Conservation (phyloP, 2,888 invertebrate species). For the Junonia oenone region DNA sequence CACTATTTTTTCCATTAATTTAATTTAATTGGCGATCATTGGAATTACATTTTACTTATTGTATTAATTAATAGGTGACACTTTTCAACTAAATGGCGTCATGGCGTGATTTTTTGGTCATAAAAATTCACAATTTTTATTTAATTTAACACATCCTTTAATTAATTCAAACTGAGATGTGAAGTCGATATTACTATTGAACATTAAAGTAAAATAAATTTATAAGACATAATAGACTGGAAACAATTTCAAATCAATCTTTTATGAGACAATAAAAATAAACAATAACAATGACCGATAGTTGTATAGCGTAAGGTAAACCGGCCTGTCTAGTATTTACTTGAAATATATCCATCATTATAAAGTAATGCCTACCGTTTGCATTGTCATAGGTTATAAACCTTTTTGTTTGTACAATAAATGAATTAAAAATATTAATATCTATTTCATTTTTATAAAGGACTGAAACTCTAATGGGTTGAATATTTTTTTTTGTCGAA, state of each 20-base stretch:
- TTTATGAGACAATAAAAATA: conserved; percentile 1
- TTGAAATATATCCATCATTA: conserved; percentile 11
- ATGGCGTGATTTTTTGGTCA: neutral
- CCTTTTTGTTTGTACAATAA: neutral
- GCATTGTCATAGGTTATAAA: conserved; percentile 13
- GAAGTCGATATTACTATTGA: no score
- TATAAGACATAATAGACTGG: neutral
- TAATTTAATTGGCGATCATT: neutral
- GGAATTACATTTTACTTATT: neutral
- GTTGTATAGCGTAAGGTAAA: conserved; percentile 7
- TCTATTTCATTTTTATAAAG: no score
- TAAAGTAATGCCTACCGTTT: conserved; percentile 1
- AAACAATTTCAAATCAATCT: neutral
- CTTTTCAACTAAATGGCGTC: neutral
- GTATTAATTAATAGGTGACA: neutral
- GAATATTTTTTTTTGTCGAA: no score
- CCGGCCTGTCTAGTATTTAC: conserved; percentile 9
- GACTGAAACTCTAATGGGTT: no score
- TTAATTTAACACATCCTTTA: no score
- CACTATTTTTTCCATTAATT: neutral
- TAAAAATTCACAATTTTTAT: neutral
- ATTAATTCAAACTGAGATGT: no score
- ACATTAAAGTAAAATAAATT: neutral
- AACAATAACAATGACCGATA: neutral
- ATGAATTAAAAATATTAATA: no score